Base-by-base conservation (phyloP, 2,888 invertebrate genomes). In the Calameuta idolon region DNA sequence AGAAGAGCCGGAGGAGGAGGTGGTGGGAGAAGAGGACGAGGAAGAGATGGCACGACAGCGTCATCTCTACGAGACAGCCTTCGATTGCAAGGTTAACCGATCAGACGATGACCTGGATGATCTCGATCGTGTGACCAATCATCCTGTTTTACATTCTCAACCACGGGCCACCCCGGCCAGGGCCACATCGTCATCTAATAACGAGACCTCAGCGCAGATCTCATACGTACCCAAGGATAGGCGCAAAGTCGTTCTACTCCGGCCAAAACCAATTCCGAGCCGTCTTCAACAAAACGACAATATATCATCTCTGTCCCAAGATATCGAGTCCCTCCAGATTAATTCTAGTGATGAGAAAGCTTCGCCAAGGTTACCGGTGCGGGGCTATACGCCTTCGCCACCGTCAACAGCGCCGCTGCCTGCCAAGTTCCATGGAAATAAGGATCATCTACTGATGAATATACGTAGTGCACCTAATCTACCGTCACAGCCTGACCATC, bases 61-160 rank as follows among this genome's bases (percentile, higher is more conserved):
- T 87, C 96, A 96, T 92, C 94, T 97, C 78, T 97, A 97, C 91
- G 97, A 97, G 92, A 97, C 97, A 78, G 97, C 97, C 79, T 97
- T 97, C 92, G 97, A 97, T 92, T 96, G 96, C 92, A 96, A 96
- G 92, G 95, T 97, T 87, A 95, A 95, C 89, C 95, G 96, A 83
- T 96, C 96, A 12, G 95, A 95, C 86, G 95, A 95, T 90, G 96
- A 97, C 85, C 93, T 97, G 89, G 96, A 97, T 88, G 95, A 96
- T 85, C 94, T 97, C 76, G 96, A 97, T 86, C 94, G 96, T 80
- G 95, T 97, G 81, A 95, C 96, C 83, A 97, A 96, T 89, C 96
- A 96, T 87, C 95, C 96, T 23, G 94, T 96, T 76, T 92, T 97
- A 76, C 91, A 90, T 78, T 75, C 81, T 2, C 79, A 77, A 69